Conservation (phyloP, 2,797 vertebrate genomes). For the Arctocebus calabarensis region DNA sequence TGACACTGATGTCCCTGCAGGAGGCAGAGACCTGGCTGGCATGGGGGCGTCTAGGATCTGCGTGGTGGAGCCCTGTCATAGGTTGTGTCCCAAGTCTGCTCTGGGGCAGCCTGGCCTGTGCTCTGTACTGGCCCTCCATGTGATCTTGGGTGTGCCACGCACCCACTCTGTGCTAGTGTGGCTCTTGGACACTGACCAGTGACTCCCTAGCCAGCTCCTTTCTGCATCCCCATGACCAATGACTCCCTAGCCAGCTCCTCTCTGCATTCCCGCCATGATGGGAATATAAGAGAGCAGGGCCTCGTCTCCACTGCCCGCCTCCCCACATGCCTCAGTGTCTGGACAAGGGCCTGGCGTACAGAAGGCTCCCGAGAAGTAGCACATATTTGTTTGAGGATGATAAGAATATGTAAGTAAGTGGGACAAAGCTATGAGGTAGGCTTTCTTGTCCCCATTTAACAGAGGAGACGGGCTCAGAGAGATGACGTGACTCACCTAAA, state of each 20-base stretch:
- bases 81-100: background rate
- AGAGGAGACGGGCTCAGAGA: background rate
- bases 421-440: background rate
- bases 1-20: background rate
- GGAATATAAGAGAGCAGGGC: background rate
- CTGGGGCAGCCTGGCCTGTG: background rate
- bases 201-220: background rate
- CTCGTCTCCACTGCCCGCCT: background rate
- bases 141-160: background rate
- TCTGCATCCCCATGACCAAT: background rate
- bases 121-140: background rate
- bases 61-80: too few species aligned
- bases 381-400: background rate
- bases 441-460: background rate
- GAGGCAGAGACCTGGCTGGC: background rate
- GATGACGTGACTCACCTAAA: background rate
- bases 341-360: background rate
- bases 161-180: too few species aligned
- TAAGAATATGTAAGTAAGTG: background rate
- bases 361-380: background rate
- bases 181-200: background rate
- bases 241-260: background rate
- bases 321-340: background rate
- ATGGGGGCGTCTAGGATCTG: background rate
- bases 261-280: accelerated